Base-by-base conservation (phyloP, 2,113 vertebrate genomes). In the Laticauda colubrina region DNA sequence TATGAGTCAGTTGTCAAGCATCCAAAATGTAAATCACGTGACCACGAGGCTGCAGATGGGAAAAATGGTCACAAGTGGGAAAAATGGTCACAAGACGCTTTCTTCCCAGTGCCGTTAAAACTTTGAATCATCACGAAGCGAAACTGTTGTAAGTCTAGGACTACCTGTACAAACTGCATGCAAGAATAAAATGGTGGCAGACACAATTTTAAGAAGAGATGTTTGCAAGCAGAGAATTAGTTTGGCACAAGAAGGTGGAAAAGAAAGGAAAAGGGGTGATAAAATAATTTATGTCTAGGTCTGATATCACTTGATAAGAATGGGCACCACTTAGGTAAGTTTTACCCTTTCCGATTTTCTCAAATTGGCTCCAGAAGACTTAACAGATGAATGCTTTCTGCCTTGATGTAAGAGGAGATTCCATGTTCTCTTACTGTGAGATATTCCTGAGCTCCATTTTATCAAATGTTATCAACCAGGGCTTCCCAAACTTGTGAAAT, bases 401-500 rank as follows among this genome's bases (percentile, higher is more conserved):
- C 34, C 34, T 81, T 81, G 75, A 43, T 39, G 34, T 21, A 21
- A 81, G 69, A 34, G 15, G n/a, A 39, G 34, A 81, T 3, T 9
- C 75, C 34, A 23, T 21, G 1, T 21, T 81, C 75, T 81, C 6
- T 81, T 34, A 81, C 34, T 3, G 7, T 4, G 75, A 23, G 87
- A 48, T 23, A 20, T 10, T 85, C 56, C 18, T n/a, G 15, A 43
- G 45, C 23, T 93, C 21, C 64, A 56, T 51, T 86, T 51, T 56
- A 51, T 12, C 85, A 57, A 24, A 89, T 59, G 53, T 51, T 56
- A 92, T 23, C 51, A 55, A 5, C 55, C 69, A 86, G 55, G 2
- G 39, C 89, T 89, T 93, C 43, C 69, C 69, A 93, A 86, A 90
- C 55, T 20, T 90, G 34, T 39, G 69, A 56, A n/a, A 90, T 12